phyloP scores from a whole-genome alignment of 2,797 vertebrate genomes.

The Pipistrellus pygmaeus region DNA sequence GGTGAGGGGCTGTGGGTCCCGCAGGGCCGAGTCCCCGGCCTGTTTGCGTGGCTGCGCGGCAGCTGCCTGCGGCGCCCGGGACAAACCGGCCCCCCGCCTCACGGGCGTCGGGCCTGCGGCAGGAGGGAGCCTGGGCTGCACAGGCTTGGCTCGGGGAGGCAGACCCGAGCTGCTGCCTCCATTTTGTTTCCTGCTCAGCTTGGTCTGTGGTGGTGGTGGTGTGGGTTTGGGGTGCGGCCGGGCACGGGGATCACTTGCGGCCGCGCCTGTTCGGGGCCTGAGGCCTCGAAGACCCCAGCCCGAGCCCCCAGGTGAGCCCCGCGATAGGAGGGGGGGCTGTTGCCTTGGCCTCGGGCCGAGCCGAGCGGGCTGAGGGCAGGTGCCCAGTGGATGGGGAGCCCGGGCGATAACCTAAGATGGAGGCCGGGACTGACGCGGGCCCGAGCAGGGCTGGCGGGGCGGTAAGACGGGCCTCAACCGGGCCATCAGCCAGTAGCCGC shows the following conservation, averaged over 20 bases:
- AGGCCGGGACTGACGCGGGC: conserved; percentile 80
- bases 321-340: conserved; percentile 64
- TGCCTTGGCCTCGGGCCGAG: conserved; percentile 71
- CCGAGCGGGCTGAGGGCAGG: conserved; percentile 73
- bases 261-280: conserved; percentile 67
- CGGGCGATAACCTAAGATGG: conserved; percentile 83
- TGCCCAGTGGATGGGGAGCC: conserved; percentile 81
- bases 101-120: conserved; percentile 80
- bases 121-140: conserved; percentile 72
- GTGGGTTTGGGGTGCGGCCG: conserved; percentile 81
- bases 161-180: conserved; percentile 83
- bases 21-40: conserved; percentile 61
- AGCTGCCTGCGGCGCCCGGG: conserved; percentile 55
- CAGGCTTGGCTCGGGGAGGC: conserved; percentile 77
- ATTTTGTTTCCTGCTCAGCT: conserved; percentile 85
- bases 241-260: conserved; percentile 77
- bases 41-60: conserved; percentile 47
- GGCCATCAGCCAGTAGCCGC: conserved; percentile 64
- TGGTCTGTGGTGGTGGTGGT: conserved; percentile 78
- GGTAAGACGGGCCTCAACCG: conserved; percentile 64
- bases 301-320: conserved; percentile 80
- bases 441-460: conserved; percentile 66
- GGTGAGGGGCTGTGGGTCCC: conserved; percentile 75
- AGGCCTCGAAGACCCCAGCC: conserved; percentile 75
- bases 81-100: conserved; percentile 49